phyloP scores from a whole-genome alignment of 92 coral and sea anemone genomes.

The Epizoanthus fatuus region DNA sequence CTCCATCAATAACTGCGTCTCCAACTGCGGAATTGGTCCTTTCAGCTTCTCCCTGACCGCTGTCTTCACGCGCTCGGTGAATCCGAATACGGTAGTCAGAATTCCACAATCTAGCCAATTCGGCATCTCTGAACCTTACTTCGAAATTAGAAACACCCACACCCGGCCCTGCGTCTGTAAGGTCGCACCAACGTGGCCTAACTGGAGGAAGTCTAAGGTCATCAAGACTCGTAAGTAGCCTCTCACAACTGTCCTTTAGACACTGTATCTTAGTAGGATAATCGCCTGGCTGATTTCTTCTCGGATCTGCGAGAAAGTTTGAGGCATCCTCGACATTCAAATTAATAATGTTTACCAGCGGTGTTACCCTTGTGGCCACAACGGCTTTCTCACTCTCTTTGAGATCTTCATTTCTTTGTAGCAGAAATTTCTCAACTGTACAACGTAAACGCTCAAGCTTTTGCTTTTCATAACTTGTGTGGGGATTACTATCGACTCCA shows the following conservation, averaged over 20 bases:
- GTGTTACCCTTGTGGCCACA: constrained; percentile 6
- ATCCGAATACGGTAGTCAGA: constrained; percentile 41
- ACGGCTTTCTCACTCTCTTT: constrained; percentile 33
- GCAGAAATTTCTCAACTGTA: too few relatives aligned
- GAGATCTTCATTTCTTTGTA: background rate
- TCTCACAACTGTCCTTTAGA: constrained; percentile 5
- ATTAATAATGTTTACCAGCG: constrained; percentile 12
- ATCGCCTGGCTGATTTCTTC: constrained; percentile 14
- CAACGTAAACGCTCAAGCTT: too few relatives aligned
- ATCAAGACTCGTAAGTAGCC: background rate
- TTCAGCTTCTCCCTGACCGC: background rate
- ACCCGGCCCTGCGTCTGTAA: constrained; percentile 27
- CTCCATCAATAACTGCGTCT: constrained; percentile 43
- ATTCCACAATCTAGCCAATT: constrained; percentile 41
- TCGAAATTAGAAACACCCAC: constrained; percentile 32
- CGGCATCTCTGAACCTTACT: background rate
- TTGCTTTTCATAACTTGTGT: too few relatives aligned
- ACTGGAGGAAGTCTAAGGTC: constrained; percentile 41
- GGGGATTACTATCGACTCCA: too few relatives aligned
- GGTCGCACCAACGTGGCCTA: constrained; percentile 44
- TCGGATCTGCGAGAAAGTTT: constrained; percentile 29
- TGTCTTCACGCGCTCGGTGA: too few relatives aligned
- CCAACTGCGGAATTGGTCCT: too few relatives aligned
- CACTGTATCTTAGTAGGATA: background rate
- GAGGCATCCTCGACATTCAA: background rate